These are phyloP conservation scores for Elymnias hypermnestra DNA, from an alignment of 1,140 invertebrate genomes.

Conservation along the genomic window DNA sequence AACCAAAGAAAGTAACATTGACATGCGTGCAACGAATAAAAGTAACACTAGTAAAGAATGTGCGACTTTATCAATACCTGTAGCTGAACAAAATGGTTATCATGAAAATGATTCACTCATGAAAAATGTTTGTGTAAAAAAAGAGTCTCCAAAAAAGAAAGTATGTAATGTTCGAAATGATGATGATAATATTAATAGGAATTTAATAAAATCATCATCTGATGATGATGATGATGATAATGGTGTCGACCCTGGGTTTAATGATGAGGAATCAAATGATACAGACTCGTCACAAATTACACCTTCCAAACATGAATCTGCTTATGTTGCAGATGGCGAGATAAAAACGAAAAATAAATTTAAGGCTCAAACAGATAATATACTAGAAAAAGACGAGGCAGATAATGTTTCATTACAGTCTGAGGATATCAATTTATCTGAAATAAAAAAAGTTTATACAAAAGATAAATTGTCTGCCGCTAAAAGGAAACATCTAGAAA, in stretches of 20 bases:
- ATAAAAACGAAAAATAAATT: neutral
- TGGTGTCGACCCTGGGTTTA: neutral
- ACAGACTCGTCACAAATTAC: neutral
- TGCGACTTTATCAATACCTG: too few relatives aligned
- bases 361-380: too few relatives aligned
- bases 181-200: too few relatives aligned
- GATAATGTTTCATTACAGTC: conserved; percentile 50
- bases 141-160: neutral
- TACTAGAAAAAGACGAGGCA: conserved; percentile 28
- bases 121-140: neutral
- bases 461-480: conserved; percentile 25
- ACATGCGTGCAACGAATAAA: too few relatives aligned
- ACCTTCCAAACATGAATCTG: neutral
- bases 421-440: conserved; percentile 35
- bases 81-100: too few relatives aligned
- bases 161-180: neutral
- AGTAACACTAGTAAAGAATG: too few relatives aligned
- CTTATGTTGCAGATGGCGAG: conserved; percentile 4
- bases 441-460: conserved; percentile 28
- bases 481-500: conserved; percentile 27
- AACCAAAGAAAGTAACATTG: too few relatives aligned
- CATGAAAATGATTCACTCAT: too few relatives aligned
- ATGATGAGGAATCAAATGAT: neutral
- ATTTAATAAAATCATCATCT: neutral
- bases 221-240: conserved; percentile 1